Evolutionary conservation across 2,113 vertebrate genomes (phyloP), one percentile per base, ranked within the genome.

Genomic region (Myxocyprinus asiaticus): DNA sequence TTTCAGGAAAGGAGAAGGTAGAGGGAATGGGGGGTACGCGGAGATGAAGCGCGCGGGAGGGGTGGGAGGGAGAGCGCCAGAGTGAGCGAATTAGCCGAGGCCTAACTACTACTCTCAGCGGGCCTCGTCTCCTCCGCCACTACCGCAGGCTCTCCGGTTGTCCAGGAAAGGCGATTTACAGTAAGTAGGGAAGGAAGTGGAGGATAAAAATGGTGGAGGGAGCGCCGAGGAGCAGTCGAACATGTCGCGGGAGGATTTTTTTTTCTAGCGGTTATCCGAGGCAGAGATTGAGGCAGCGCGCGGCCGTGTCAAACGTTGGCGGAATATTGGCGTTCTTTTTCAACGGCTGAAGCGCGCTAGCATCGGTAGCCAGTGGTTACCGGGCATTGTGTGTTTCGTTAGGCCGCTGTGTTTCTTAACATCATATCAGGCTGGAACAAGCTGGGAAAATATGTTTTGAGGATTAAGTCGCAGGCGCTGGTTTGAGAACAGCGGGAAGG

Each of bases 91-190:
- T 15, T 75, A 88, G 83, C 83, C 85, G 86, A 90, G 91, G 91
- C 92, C 91, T 92, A 48, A 87, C 85, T 84, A 82, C 87, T 87
- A 91, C 83, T 62, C 74, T 76, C 83, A 89, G 22, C 86, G 88
- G 92, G 91, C 92, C 91, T 92, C 90, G 87, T 90, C 87, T 91
- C 82, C 86, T 42, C 88, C 68, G 89, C 69, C 83, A 89, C 22
- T 33, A 33, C 87, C 88, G 86, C 86, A 80, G 89, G 88, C 86
- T 88, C 82, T 89, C 88, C 85, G 89, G 88, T 88, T 79, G 47
- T 83, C 53, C 77, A 88, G 89, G 85, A 72, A 90, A 87, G 79
- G 86, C 42, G 72, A 33, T 33, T 51, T 47, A 53, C 43, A 43
- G 78, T 22, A 53, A 65, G 78, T 43, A 11, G 50, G 50, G 22